Evolutionary conservation across 1,140 invertebrate species (phyloP).

Genomic region (Macrobrachium nipponense): DNA sequence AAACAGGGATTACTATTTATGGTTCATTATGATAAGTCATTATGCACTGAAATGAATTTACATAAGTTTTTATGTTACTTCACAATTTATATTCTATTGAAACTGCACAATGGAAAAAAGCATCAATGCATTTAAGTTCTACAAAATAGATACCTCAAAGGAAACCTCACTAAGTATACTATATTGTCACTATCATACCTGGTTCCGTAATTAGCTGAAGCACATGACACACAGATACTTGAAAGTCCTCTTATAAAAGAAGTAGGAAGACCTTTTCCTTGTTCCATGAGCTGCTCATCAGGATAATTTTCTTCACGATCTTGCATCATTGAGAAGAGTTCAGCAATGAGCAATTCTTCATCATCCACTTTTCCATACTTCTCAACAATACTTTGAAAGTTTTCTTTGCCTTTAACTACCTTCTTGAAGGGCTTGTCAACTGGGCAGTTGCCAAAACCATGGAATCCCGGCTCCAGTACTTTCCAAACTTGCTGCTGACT

Average conservation of each 20-base stretch:
- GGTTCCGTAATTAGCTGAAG: constrained; percentile 2
- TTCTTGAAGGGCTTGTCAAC: constrained; percentile 36
- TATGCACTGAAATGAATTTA: too few species aligned
- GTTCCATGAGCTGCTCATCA: constrained; percentile 16
- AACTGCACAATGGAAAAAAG: too few species aligned
- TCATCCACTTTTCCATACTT: neutral
- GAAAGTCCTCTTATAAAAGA: constrained; percentile 7
- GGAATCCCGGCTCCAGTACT: neutral
- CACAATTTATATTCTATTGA: too few species aligned
- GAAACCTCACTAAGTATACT: neutral
- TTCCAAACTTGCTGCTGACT: neutral
- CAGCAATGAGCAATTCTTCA: constrained; percentile 4
- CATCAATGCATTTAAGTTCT: too few species aligned
- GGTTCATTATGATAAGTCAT: too few species aligned
- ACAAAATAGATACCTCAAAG: too few species aligned
- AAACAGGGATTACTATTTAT: too few species aligned
- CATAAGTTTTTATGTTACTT: too few species aligned
- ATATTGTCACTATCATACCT: constrained; percentile 3
- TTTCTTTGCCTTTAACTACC: constrained; percentile 17
- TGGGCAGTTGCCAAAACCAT: constrained; percentile 27
- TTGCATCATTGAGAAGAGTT: constrained; percentile 33
- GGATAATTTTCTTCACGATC: constrained; percentile 11
- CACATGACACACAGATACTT: constrained; percentile 12
- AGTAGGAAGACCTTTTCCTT: neutral
- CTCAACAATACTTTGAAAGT: constrained; percentile 5